Percentiles rank a stretch among this genome's conserved stretches.
Conservation (phyloP, 2,113 vertebrate species). For the Ivindomyrus marchei region DNA sequence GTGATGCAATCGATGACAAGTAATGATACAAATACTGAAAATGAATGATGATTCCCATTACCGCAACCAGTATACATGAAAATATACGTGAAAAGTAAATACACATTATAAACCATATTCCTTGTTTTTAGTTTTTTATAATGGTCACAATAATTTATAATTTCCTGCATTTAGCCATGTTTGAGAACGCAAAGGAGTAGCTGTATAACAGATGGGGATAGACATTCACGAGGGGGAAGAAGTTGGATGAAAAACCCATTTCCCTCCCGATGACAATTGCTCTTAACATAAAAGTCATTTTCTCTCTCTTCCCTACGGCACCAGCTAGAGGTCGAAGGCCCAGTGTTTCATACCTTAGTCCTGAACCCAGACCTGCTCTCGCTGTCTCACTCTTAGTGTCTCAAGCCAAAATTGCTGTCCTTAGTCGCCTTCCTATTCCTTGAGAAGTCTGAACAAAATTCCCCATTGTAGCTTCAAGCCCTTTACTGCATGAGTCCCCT, state of each 20-base stretch:
- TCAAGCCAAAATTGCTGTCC: not conserved
- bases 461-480: not conserved
- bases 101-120: not conserved
- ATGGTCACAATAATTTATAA: not conserved
- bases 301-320: not conserved
- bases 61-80: not conserved
- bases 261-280: not conserved
- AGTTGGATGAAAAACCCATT: not conserved
- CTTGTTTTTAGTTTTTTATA: not conserved
- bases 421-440: not conserved
- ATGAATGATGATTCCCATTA: not conserved
- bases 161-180: not conserved
- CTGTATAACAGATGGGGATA: not conserved
- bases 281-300: not conserved
- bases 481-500: not conserved
- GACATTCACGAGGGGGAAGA: not conserved
- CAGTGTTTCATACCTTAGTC: not conserved
- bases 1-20: not conserved
- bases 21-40: not conserved
- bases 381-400: not conserved
- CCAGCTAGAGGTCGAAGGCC: not conserved
- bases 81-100: not conserved
- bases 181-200: not conserved
- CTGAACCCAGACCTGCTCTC: not conserved
- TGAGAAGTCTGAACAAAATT: not conserved